Evolutionary conservation across 2,797 vertebrate genomes (phyloP), one percentile per base, ranked within the genome.

Genomic region (Chelonia mydas): DNA sequence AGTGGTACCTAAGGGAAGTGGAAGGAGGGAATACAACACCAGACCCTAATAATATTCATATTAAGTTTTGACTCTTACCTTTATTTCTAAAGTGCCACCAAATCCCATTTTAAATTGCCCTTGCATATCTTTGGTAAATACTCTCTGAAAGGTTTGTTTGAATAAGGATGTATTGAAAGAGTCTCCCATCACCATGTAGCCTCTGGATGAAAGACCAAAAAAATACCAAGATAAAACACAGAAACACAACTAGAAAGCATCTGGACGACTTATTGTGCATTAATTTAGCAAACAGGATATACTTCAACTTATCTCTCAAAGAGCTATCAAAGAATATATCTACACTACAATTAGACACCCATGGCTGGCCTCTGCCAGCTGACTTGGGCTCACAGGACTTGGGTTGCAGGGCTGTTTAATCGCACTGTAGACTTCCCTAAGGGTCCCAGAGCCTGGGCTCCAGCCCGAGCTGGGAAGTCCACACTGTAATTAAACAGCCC

Each of bases 101-200:
- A 99, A 99, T 55, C 99, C 99, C 99, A 99, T 99, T 98, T 99
- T 99, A 97, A 99, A 99, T 83, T 98, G 98, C 17, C 99, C 99
- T 95, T 99, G 99, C 72, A 99, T 98, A 23, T 99, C 99, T 98
- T 99, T 99, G 57, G 98, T 99, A 96, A 99, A 99, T 89, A 99
- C 99, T 96, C 99, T 99, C 97, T 99, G 99, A 98, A 99, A 99
- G 54, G 99, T 99, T 95, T 99, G 99, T 96, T 99, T 99, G 96
- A 99, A 99, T 93, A 99, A 98, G 61, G 99, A 99, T 2, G 99
- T 99, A 97, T 99, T 99, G 98, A 99, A 99, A 95, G 99, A 99
- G 94, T 99, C 99, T 2, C 99, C 99, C 99, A 99, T 99, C 93
- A 99, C 99, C 99, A 99, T 99, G 98, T 99, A 99, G 31, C 99